Evolutionary conservation across 2,888 invertebrate genomes (phyloP), one percentile per base, ranked within the genome.

Genomic region (Diadegma fenestrale): DNA sequence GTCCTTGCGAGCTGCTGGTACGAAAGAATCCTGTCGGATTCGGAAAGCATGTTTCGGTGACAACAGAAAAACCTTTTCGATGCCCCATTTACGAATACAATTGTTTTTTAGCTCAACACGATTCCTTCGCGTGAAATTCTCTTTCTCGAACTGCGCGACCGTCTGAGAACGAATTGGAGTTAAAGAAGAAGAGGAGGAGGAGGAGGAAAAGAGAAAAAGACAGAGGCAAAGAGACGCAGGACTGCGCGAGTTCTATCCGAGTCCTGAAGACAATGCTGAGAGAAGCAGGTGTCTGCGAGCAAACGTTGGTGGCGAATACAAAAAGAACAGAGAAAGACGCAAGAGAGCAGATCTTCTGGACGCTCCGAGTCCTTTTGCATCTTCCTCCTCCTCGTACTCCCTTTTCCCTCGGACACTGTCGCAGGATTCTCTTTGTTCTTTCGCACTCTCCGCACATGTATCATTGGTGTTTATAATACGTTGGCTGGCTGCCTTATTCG

Each of bases 361-460:
- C 75, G 61, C 58, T 61, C 66, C 54, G 41, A 79, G 61, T 69
- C 69, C 69, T 73, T 54, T 63, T 66, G 78, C 61, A 66, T 78
- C 71, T 64, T 78, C 45, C 75, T 66, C 61, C 82, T 58, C 26
- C 26, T 14, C 58, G 5, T 58, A n/a, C n/a, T n/a, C n/a, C 14
- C 3, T 58, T 14, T 26, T 26, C 33, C 3, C 58, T 26, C 84
- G 80, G 43, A 79, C 88, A 86, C 85, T 79, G 80, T 87, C 86
- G 86, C 86, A 81, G 87, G 84, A 79, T 87, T 86, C 89, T 90
- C 92, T 91, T 92, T 91, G 92, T 91, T 90, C 90, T 90, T 92
- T 91, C 90, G 88, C 90, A 89, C 91, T 89, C 88, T 88, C 87
- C 85, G 85, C 88, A 63, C 71, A 63, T 79, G 66, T 68, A 80